A percentile compares a stretch with the other conserved stretches of the same genome.
phyloP scores from a whole-genome alignment of 2,113 vertebrate genomes.

The Amblyornis subalaris region DNA sequence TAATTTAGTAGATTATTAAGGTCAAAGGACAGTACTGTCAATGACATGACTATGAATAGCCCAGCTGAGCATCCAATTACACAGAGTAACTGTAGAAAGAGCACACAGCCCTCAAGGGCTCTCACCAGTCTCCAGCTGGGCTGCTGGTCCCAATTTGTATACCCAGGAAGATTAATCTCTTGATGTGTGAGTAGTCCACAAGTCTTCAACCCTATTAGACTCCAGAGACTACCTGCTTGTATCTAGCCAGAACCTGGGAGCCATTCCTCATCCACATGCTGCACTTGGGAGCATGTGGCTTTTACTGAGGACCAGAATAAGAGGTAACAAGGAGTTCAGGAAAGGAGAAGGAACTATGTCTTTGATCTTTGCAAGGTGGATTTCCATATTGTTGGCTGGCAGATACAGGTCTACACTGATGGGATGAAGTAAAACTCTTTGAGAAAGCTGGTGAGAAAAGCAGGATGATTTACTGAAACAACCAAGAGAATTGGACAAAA shows the following conservation, averaged over 20 bases:
- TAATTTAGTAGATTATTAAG: slow-evolving; percentile 72
- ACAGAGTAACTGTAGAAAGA: slow-evolving; percentile 56
- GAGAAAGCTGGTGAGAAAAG: neutral
- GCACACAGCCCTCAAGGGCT: slow-evolving; percentile 8
- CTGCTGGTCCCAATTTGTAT: slow-evolving; percentile 5
- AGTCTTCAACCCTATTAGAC: neutral
- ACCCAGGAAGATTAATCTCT: slow-evolving; percentile 28
- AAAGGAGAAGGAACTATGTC: neutral
- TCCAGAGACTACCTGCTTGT: slow-evolving; percentile 13
- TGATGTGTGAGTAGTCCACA: neutral
- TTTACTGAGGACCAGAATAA: neutral
- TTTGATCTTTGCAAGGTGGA: neutral
- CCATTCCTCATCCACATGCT: slow-evolving; percentile 6
- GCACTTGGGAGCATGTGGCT: neutral
- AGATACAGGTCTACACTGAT: neutral
- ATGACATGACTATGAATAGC: slow-evolving; percentile 65
- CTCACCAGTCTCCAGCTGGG: neutral
- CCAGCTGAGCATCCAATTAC: slow-evolving; percentile 43
- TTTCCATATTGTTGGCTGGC: neutral
- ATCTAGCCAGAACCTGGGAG: neutral
- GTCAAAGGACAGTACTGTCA: slow-evolving; percentile 59
- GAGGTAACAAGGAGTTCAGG: neutral
- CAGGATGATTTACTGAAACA: neutral
- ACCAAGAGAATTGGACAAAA: neutral
- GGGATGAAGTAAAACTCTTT: neutral